These are phyloP conservation scores for Cataglyphis albicans DNA, from an alignment of 2,888 invertebrate species.

Conservation along the genomic window DNA sequence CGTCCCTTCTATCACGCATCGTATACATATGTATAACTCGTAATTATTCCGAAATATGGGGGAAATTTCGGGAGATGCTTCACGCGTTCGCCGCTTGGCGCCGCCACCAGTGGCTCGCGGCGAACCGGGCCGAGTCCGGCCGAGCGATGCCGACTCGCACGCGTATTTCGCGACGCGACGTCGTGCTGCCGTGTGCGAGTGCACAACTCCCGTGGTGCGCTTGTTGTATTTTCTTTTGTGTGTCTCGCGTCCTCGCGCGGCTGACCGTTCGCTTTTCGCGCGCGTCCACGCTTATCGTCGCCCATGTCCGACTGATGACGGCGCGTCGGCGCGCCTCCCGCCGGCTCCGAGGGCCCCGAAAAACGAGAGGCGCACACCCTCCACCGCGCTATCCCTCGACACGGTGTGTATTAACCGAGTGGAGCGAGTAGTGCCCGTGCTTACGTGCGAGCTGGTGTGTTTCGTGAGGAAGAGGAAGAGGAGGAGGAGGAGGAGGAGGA, in stretches of 20 bases:
- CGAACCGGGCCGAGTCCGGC: constrained; percentile 53
- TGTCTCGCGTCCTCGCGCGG: constrained; percentile 66
- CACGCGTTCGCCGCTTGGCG: constrained; percentile 66
- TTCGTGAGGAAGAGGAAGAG: constrained; percentile 53
- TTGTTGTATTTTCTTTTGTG: constrained; percentile 12
- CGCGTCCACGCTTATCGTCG: constrained; percentile 62
- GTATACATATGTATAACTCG: neutral
- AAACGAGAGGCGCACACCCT: constrained; percentile 39
- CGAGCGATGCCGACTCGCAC: constrained; percentile 57
- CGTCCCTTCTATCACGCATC: neutral
- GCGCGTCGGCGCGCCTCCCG: constrained; percentile 60
- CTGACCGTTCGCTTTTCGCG: constrained; percentile 66
- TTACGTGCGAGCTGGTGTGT: constrained; percentile 36
- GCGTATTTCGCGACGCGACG: constrained; percentile 74
- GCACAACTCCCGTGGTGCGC: constrained; percentile 49
- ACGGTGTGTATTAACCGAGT: neutral
- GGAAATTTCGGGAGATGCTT: constrained; percentile 31
- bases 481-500: constrained; percentile 26
- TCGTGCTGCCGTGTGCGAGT: constrained; percentile 69
- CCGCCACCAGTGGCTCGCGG: constrained; percentile 72
- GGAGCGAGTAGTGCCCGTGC: neutral
- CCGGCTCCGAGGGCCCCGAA: constrained; percentile 47
- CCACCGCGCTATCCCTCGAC: neutral
- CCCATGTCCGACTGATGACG: constrained; percentile 54
- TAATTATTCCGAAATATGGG: neutral